Conservation (phyloP, 2,888 invertebrate genomes). For the Cacoxenus indagator region DNA sequence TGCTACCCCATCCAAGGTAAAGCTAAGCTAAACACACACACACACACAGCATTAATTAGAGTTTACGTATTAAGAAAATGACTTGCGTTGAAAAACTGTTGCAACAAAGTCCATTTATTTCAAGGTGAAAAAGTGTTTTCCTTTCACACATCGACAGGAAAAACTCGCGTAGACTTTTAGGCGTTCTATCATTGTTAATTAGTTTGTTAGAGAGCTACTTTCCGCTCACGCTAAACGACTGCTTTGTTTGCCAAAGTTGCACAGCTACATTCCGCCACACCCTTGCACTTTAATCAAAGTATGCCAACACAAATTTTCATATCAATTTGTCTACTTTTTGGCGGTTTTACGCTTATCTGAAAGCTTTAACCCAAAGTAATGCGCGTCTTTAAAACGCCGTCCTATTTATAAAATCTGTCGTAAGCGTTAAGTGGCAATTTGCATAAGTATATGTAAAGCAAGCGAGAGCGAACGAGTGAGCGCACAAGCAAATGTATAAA, state of each 20-base stretch:
- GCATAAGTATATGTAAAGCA: conserved; percentile 14
- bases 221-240: not conserved
- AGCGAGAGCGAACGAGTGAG: too few species aligned
- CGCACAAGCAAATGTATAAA: not conserved
- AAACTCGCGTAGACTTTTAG: not conserved
- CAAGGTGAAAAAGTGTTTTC: conserved; percentile 2
- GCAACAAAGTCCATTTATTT: not conserved
- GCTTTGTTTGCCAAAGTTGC: not conserved
- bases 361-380: not conserved
- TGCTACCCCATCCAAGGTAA: not conserved
- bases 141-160: not conserved
- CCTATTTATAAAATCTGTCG: conserved; percentile 6
- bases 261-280: not conserved
- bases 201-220: not conserved
- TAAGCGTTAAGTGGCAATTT: conserved; percentile 23
- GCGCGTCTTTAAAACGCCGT: not conserved
- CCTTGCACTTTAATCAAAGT: not conserved
- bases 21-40: not conserved
- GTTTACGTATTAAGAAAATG: not conserved
- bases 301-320: not conserved
- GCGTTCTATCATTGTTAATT: not conserved
- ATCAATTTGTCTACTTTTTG: conserved; percentile 3
- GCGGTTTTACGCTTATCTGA: not conserved
- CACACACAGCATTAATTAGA: not conserved
- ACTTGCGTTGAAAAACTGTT: not conserved